phyloP scores from a whole-genome alignment of 2,113 vertebrate species.

The Channa maculata region DNA sequence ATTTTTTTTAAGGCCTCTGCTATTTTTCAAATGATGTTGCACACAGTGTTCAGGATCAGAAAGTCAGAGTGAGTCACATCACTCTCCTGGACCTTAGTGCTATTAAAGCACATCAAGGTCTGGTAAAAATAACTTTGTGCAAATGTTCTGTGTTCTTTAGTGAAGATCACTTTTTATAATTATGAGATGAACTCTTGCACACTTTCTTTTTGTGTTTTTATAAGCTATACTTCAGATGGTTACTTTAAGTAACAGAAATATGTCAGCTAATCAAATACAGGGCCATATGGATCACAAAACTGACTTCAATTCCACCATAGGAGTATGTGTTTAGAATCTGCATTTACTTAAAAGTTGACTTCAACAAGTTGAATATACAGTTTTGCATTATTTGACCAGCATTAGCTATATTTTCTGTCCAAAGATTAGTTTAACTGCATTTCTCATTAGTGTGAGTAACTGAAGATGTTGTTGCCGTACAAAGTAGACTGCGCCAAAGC shows the following conservation, averaged over 20 bases:
- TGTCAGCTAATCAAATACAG: not conserved
- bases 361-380: too few relatives aligned
- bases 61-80: not conserved
- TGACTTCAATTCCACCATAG: not conserved
- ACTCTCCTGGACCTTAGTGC: not conserved
- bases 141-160: not conserved
- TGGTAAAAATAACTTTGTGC: conserved; percentile 7
- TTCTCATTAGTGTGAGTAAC: not conserved
- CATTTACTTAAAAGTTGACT: not conserved
- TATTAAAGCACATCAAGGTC: not conserved
- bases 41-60: not conserved
- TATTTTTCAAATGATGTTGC: not conserved
- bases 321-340: not conserved
- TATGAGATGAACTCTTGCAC: not conserved
- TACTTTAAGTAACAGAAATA: not conserved
- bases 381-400: too few relatives aligned
- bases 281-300: not conserved
- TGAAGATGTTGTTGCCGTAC: conserved; percentile 81
- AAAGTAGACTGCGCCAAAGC: conserved; percentile 99
- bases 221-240: too few relatives aligned
- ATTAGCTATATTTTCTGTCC: not conserved
- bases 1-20: conserved; percentile 11
- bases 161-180: not conserved
- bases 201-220: not conserved
- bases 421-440: not conserved